phyloP scores from a whole-genome alignment of 2,113 vertebrate species.

The Cariama cristata region DNA sequence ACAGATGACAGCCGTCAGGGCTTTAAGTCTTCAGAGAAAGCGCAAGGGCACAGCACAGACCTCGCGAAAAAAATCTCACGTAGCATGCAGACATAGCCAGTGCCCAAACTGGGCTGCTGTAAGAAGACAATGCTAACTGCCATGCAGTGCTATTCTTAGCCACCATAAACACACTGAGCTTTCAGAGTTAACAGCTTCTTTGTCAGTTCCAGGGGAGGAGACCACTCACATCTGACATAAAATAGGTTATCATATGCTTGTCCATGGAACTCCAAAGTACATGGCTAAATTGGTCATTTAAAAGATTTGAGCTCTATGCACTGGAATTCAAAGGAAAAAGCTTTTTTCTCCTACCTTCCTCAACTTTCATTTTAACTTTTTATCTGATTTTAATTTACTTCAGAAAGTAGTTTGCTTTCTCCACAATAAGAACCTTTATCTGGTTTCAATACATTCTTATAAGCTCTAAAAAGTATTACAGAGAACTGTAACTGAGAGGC shows the following conservation, averaged over 20 bases:
- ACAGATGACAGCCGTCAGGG: not conserved
- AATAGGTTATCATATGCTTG: not conserved
- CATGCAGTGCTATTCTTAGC: not conserved
- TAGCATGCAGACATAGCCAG: not conserved
- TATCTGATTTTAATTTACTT: not conserved
- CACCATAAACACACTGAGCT: not conserved
- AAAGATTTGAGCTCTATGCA: not conserved
- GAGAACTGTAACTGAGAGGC: not conserved
- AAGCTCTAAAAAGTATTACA: not conserved
- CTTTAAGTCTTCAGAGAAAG: not conserved
- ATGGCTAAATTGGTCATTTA: not conserved
- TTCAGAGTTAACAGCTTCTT: constrained; percentile 19
- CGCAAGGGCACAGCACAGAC: not conserved
- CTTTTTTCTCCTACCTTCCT: not conserved
- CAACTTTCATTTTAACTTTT: not conserved
- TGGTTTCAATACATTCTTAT: not conserved
- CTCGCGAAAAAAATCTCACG: not conserved
- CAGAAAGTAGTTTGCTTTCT: not conserved
- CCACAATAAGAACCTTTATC: not conserved
- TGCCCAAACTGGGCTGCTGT: not conserved
- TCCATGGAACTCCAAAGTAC: not conserved
- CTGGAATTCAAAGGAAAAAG: not conserved
- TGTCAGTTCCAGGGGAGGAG: not conserved
- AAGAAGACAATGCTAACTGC: not conserved
- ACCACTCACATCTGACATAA: not conserved